phyloP scores from a whole-genome alignment of 2,888 invertebrate genomes.

The Biston betularia region DNA sequence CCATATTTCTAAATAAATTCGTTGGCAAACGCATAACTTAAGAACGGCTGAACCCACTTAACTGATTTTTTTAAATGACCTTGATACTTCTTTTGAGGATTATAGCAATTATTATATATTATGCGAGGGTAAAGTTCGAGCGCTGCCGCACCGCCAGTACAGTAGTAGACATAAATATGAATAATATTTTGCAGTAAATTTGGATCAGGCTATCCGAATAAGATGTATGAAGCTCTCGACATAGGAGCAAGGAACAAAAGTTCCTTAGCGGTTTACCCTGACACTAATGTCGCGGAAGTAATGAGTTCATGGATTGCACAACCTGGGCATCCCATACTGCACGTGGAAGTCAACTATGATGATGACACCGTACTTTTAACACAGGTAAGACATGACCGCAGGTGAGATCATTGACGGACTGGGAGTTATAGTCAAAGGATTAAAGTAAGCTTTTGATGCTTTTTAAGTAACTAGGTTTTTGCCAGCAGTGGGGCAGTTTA shows the following conservation, averaged over 20 bases:
- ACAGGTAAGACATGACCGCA: conserved; percentile 59
- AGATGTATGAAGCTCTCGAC: conserved; percentile 78
- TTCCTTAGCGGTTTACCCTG: conserved; percentile 62
- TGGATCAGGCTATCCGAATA: conserved; percentile 75
- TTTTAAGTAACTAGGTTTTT: no score
- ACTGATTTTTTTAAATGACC: no score
- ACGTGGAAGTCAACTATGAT: conserved; percentile 68
- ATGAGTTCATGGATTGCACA: conserved; percentile 77
- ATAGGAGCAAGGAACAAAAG: conserved; percentile 59
- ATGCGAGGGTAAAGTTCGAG: no score
- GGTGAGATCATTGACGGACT: not conserved
- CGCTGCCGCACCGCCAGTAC: no score
- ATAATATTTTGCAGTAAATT: conserved; percentile 61
- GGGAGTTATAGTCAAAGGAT: not conserved
- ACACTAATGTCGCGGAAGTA: conserved; percentile 57
- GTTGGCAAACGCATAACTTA: no score
- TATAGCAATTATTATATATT: no score
- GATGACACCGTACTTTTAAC: conserved; percentile 61
- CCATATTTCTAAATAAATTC: no score
- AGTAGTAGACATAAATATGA: not conserved
- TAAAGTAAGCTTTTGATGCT: no score
- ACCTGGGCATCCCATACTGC: conserved; percentile 72
- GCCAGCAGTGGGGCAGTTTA: no score
- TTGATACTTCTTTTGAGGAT: no score
- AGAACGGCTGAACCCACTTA: no score